Evolutionary conservation across 2,797 vertebrate genomes (phyloP), one percentile per base, ranked within the genome.

Genomic region (Sebastes flavidus): DNA sequence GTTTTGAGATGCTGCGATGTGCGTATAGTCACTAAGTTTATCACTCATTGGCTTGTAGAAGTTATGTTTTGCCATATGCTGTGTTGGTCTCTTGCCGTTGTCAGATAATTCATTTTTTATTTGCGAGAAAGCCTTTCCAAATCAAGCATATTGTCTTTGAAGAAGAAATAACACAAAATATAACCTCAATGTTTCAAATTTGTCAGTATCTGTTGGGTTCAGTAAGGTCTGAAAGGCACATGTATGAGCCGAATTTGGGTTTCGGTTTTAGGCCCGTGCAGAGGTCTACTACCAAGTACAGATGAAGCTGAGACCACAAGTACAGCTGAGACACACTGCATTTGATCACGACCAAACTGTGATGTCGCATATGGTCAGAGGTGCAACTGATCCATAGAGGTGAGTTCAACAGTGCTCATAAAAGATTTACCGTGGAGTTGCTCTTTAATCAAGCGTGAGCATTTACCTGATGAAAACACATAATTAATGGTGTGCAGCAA

Each of bases 401-500:
- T 81, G 68, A 80, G 58, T 34, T 36, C 68, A 77, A 58, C 29
- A 4, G 3, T 18, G 25, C 14, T 61, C 13, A 65, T 62, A 27
- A 63, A 66, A 58, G 54, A 75, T 74, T 81, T 27, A 77, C 27
- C 0, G 16, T 22, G 8, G 8, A 38, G 65, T 36, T 32, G 29
- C 20, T 61, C 24, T 79, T 73, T 70, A 78, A 82, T 88, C 85
- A 88, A 80, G 71, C 38, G 18, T 59, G 30, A 60, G 58, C 63
- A 73, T 61, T 77, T 56, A 68, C 42, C 78, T 80, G 79, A 86
- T 78, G 52, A 75, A 70, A 70, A 78, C 34, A 72, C 38, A 62
- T 61, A 79, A 82, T 86, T 86, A 86, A 86, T 71, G 60, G 69
- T 78, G 29, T 67, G 80, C 59, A 14, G 75, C 69, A 86, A 91